Conservation (phyloP, 2,888 invertebrate genomes). For the Lordiphosa fenestrarum region DNA sequence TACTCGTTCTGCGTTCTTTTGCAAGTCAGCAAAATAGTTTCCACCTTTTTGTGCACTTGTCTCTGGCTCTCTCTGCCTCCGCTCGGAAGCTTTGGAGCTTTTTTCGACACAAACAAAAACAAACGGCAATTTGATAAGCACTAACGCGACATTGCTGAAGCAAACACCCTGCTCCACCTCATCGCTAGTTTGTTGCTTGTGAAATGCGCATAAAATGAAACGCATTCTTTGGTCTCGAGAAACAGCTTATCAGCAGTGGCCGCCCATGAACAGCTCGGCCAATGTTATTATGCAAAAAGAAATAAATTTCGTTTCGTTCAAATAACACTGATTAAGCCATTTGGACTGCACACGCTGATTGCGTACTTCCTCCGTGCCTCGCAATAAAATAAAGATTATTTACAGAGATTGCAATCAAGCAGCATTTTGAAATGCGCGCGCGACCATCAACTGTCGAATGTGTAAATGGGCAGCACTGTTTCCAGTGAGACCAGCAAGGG, state of each 20-base stretch:
- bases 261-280: background rate
- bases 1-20: constrained; percentile 15
- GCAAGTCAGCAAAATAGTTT: constrained; percentile 24
- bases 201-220: constrained; percentile 1
- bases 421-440: too few relatives aligned
- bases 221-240: background rate
- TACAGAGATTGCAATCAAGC: too few relatives aligned
- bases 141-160: constrained; percentile 2
- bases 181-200: background rate
- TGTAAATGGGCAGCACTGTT: too few relatives aligned
- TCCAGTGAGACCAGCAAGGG: too few relatives aligned
- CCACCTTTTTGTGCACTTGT: constrained; percentile 23
- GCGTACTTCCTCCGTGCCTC: background rate
- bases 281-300: constrained; percentile 7
- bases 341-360: constrained; percentile 17
- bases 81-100: constrained; percentile 5
- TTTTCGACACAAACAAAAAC: constrained; percentile 13
- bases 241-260: background rate
- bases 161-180: background rate
- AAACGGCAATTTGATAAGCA: constrained; percentile 7
- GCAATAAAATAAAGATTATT: too few relatives aligned
- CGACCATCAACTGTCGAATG: too few relatives aligned
- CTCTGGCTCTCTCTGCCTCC: constrained; percentile 2
- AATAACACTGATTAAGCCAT: constrained; percentile 12
- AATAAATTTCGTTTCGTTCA: constrained; percentile 5